Percentiles rank a stretch among this genome's conserved stretches.
Conservation (phyloP, 1,140 invertebrate species). For the Ostrea denselamellosa region DNA sequence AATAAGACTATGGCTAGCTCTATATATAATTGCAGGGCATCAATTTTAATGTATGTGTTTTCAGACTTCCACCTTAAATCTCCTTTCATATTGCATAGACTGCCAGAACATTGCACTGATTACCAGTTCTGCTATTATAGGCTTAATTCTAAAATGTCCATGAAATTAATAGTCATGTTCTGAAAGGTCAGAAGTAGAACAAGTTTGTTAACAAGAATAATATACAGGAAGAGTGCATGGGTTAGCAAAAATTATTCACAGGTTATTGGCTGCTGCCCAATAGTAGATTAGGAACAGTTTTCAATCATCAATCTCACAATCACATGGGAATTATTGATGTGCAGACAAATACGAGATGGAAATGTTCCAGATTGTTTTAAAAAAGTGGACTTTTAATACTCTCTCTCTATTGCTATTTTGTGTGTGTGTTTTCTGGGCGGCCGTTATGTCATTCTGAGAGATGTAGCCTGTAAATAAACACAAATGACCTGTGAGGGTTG, state of each 20-base stretch:
- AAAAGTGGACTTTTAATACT: not conserved
- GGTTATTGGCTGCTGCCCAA: not conserved
- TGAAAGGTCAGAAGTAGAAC: not conserved
- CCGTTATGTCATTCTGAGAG: not conserved
- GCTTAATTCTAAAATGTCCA: not conserved
- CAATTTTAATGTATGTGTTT: no score
- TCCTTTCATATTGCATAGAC: no score
- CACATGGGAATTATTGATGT: constrained; percentile 1
- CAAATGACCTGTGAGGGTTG: not conserved
- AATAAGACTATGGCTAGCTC: no score
- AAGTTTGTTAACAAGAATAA: not conserved
- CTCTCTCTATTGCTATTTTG: not conserved
- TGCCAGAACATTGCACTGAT: no score
- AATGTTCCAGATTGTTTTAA: not conserved
- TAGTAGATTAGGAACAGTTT: constrained; percentile 10
- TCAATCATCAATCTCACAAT: not conserved
- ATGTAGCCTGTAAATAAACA: constrained; percentile 5
- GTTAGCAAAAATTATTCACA: not conserved
- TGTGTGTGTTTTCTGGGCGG: not conserved
- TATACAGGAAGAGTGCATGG: constrained; percentile 9
- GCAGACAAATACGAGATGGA: not conserved
- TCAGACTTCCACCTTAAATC: no score
- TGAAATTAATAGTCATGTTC: constrained; percentile 27
- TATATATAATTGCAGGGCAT: no score
- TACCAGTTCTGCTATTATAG: no score